phyloP scores from a whole-genome alignment of 2,113 vertebrate genomes.

The Anoura caudifer region DNA sequence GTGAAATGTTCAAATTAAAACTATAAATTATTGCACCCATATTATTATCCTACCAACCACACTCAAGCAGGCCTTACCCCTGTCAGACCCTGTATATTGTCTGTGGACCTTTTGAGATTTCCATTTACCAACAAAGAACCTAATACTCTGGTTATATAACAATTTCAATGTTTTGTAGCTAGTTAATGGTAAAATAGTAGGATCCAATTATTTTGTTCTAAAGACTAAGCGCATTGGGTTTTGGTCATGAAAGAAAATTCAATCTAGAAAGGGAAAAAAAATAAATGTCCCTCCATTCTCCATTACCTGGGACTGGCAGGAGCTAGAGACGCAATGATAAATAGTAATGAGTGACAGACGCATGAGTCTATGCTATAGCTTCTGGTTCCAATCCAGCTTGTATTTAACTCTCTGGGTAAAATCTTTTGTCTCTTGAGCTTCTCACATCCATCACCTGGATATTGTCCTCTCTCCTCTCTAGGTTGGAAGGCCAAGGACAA shows the following conservation, averaged over 20 bases:
- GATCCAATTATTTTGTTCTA: not conserved
- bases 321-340: not conserved
- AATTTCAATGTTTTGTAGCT: not conserved
- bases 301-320: not conserved
- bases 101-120: not conserved
- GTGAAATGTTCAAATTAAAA: too few relatives aligned
- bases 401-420: not conserved
- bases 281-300: accelerated
- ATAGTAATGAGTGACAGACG: not conserved
- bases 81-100: too few relatives aligned
- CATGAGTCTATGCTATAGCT: not conserved
- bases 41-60: too few relatives aligned
- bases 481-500: not conserved
- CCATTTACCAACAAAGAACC: not conserved
- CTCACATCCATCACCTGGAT: not conserved
- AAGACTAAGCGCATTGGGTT: not conserved
- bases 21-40: too few relatives aligned
- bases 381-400: not conserved
- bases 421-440: not conserved
- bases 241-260: not conserved
- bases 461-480: not conserved
- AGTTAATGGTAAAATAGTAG: not conserved
- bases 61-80: too few relatives aligned
- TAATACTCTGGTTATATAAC: not conserved
- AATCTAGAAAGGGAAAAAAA: not conserved